Percentiles rank a stretch among this genome's conserved stretches.
These are phyloP conservation scores for Mico argentatus DNA, from an alignment of 2,797 vertebrate species.

Conservation along the genomic window DNA sequence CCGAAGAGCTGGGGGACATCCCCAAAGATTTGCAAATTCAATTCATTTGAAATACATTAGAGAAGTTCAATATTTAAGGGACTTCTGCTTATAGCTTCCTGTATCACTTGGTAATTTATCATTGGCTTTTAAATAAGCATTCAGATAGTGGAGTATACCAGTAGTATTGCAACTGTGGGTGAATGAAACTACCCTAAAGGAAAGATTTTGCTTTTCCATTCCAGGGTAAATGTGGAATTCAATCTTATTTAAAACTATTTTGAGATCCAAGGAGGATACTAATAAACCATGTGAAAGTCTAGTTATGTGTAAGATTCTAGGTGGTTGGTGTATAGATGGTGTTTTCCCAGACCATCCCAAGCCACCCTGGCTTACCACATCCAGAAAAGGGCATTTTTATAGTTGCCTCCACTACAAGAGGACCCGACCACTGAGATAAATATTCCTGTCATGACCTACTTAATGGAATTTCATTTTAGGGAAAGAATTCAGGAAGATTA, in stretches of 20 bases:
- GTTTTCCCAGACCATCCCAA: slow-evolving; percentile 30
- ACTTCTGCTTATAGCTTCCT: background rate
- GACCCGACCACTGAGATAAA: slow-evolving; percentile 53
- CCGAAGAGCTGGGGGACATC: background rate
- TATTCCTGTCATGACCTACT: slow-evolving; percentile 52
- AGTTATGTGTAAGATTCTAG: slow-evolving; percentile 1
- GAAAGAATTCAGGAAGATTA: slow-evolving; percentile 53
- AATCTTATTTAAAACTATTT: slow-evolving; percentile 24
- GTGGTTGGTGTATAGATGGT: background rate
- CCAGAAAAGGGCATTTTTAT: slow-evolving; percentile 62
- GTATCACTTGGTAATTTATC: background rate
- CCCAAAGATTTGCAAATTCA: background rate
- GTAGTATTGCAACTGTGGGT: background rate
- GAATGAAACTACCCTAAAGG: background rate
- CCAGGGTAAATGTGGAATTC: slow-evolving; percentile 17
- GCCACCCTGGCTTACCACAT: slow-evolving; percentile 23
- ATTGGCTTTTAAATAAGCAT: background rate
- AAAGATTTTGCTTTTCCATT: background rate
- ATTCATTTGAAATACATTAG: background rate
- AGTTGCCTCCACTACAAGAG: slow-evolving; percentile 30
- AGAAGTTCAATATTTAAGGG: background rate
- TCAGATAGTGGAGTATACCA: background rate
- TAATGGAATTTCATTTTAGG: slow-evolving; percentile 65
- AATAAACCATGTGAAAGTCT: background rate
- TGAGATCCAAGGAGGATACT: background rate